These are phyloP conservation scores for Chrysolophus pictus DNA, from an alignment of 2,797 vertebrate genomes.

Conservation along the genomic window DNA sequence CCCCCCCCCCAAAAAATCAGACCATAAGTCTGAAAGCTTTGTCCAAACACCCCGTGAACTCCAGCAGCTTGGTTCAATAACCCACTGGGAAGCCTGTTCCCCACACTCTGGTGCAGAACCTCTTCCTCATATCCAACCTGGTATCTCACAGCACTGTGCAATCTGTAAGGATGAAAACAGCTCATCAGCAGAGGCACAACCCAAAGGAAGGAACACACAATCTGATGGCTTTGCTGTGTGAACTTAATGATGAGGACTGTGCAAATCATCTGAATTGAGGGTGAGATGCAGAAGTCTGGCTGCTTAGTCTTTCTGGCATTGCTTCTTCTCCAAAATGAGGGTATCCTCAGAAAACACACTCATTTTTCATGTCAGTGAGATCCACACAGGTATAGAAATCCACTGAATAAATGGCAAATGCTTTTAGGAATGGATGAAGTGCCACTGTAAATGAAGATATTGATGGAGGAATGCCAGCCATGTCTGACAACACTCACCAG, in stretches of 20 bases:
- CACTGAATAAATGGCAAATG: rapidly evolving
- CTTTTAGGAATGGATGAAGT: not conserved
- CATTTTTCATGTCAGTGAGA: rapidly evolving
- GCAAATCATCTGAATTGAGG: not conserved
- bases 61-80: too few relatives aligned
- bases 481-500: not conserved
- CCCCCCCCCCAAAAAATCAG: too few relatives aligned
- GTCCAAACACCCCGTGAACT: too few relatives aligned
- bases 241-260: not conserved
- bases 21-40: too few relatives aligned
- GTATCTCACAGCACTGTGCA: not conserved
- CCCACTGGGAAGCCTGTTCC: too few relatives aligned
- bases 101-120: too few relatives aligned
- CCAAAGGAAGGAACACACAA: not conserved
- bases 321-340: not conserved
- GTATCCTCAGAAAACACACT: not conserved
- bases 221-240: not conserved
- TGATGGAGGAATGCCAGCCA: rapidly evolving
- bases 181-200: not conserved
- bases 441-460: not conserved
- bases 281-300: too few relatives aligned
- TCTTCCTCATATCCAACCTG: too few relatives aligned
- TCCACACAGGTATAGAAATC: rapidly evolving
- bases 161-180: not conserved
- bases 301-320: not conserved